Percentiles rank a stretch among this genome's conserved stretches.
These are phyloP conservation scores for Clarias laeviceps DNA, from an alignment of 2,797 vertebrate genomes.

Conservation along the genomic window DNA sequence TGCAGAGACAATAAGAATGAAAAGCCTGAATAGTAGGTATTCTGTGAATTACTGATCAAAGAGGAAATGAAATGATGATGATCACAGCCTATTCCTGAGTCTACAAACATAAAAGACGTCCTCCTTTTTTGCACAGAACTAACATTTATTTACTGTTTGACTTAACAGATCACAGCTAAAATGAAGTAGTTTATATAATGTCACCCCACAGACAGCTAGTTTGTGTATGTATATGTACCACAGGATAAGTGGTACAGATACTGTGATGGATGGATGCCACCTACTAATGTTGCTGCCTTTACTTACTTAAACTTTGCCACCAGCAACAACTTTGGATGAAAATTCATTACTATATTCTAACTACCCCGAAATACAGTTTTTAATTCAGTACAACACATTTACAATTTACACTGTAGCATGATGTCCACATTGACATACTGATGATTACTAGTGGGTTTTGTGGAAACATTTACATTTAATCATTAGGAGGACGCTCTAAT, in stretches of 20 bases:
- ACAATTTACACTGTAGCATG: neutral
- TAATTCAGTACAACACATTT: neutral
- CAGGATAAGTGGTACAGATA: too few species aligned
- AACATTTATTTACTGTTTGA: neutral
- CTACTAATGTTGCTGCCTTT: neutral
- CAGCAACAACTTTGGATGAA: neutral
- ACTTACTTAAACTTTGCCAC: neutral
- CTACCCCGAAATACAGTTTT: neutral
- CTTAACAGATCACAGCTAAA: neutral
- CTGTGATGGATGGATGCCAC: neutral
- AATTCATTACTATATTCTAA: neutral
- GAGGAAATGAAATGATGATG: neutral
- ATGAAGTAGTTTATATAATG: neutral
- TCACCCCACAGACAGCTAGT: neutral
- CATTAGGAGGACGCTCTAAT: too few species aligned
- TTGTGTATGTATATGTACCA: neutral
- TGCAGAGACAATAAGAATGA: neutral
- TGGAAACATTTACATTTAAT: too few species aligned
- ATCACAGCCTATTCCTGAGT: neutral
- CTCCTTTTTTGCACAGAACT: neutral
- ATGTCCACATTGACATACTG: neutral
- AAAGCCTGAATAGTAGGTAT: neutral
- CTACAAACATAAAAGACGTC: neutral
- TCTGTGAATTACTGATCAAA: conserved; percentile 4
- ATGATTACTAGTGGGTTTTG: neutral